Evolutionary conservation across 2,888 invertebrate species (phyloP), one percentile per base, ranked within the genome.

Genomic region (Amblyjoppa fuscipennis): DNA sequence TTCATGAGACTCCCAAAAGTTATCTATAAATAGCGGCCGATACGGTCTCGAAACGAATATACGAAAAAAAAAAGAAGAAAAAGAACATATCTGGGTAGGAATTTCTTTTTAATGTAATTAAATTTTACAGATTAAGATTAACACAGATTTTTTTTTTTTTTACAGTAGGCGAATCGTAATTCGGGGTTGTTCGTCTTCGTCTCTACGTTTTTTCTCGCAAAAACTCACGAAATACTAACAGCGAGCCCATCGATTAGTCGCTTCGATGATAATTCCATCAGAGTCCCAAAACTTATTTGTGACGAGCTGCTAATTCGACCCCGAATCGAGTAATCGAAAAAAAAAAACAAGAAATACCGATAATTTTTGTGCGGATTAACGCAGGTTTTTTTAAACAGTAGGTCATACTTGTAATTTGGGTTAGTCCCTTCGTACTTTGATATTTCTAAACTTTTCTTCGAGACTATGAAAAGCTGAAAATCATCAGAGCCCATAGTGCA

Each of bases 371-470:
- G 20, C 20, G 20, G 20, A 20, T 20, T 20, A 20, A 20, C 20
- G 20, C 4, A 0, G 59, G 3, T 59, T 28, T 59, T 28, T 59
- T 59, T 59, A 28, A 25, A 0, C 5, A 28, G 13, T 25, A 59
- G 28, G 25, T 59, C 28, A 13, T 13, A 25, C 25, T 11, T 13
- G 13, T 59, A 4, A 28, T 28, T 59, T 28, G 25, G 9, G 25
- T 1, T 28, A 28, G 3, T 28, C 13, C 2, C 11, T 28, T 59
- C 28, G 13, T 59, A 28, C 59, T 28, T 59, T 59, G 28, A 28
- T 28, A 59, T 59, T 59, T 28, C 59, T 13, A 59, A 59, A 59
- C 59, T 13, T 59, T 59, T 59, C 59, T 59, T 4, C 28, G 59
- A 13, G 25, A 28, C 28, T 59, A 59, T 28, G 11, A 59, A 59